These are phyloP conservation scores for Pogonus chalceus DNA, from an alignment of 1,140 invertebrate species.

Conservation along the genomic window DNA sequence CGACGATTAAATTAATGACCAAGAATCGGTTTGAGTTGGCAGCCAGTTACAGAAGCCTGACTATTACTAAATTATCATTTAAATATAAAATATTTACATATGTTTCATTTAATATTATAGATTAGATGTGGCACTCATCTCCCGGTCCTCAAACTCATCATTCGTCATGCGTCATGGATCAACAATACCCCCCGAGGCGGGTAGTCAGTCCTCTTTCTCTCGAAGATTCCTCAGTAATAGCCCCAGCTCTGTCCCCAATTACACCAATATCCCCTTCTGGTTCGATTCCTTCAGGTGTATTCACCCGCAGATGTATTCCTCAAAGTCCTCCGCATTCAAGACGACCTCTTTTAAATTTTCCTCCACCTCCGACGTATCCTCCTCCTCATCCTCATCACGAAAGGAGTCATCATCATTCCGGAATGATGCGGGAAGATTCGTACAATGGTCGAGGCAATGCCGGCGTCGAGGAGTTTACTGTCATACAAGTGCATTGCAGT, in stretches of 20 bases:
- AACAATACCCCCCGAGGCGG: not conserved
- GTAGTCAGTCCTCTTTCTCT: not conserved
- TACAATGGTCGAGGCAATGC: not conserved
- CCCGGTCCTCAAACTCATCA: not conserved
- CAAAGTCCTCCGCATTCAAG: conserved; percentile 22
- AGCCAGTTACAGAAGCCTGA: too few species aligned
- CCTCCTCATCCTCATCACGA: conserved; percentile 28
- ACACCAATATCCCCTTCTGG: too few species aligned
- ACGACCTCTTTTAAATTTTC: conserved; percentile 40
- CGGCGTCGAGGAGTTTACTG: not conserved
- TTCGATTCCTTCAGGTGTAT: not conserved
- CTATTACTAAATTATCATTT: too few species aligned
- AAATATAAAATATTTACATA: too few species aligned
- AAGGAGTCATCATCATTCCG: conserved; percentile 19
- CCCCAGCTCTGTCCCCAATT: too few species aligned
- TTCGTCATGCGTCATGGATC: not conserved
- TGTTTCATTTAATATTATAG: too few species aligned
- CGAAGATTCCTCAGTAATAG: not conserved
- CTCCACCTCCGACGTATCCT: conserved; percentile 43
- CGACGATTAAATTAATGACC: too few species aligned
- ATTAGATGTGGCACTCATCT: not conserved
- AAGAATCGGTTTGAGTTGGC: too few species aligned
- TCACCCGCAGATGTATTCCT: conserved; percentile 13
- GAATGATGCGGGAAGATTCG: conserved; percentile 16
- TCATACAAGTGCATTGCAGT: conserved; percentile 11